These are phyloP conservation scores for Merluccius polli DNA, from an alignment of 2,797 vertebrate species.

Conservation along the genomic window DNA sequence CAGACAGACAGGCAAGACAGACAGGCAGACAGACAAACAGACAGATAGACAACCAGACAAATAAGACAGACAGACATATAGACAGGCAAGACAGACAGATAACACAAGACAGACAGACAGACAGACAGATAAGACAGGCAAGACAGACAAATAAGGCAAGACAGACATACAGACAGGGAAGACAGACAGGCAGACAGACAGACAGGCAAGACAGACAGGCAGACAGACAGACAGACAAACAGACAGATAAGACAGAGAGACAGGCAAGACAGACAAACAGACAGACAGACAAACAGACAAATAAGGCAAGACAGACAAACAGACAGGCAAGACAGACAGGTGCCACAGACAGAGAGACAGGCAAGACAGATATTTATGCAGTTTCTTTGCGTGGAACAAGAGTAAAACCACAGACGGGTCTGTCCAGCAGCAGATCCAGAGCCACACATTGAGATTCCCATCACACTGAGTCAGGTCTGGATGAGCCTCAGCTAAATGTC, in stretches of 20 bases:
- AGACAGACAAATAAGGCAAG: not conserved
- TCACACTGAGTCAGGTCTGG: slow-evolving; percentile 56
- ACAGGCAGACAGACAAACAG: not conserved
- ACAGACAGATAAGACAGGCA: not conserved
- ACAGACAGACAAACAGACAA: no score
- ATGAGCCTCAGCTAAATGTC: slow-evolving; percentile 68
- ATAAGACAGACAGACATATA: not conserved
- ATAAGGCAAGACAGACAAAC: no score
- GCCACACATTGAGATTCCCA: slow-evolving; percentile 60
- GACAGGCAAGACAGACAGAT: not conserved
- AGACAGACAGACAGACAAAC: not conserved
- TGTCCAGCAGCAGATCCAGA: slow-evolving; percentile 1
- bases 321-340: no score
- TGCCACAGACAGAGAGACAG: not conserved
- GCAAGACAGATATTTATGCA: not conserved
- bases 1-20: no score
- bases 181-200: not conserved
- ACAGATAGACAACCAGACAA: not conserved
- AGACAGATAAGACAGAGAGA: no score
- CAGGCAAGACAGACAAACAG: no score
- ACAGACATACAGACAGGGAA: not conserved
- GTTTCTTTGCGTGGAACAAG: not conserved
- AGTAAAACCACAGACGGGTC: slow-evolving; percentile 1
- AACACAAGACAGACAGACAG: not conserved
- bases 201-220: not conserved